These are phyloP conservation scores for Plagiodera versicolora DNA, from an alignment of 2,888 invertebrate species.

Conservation along the genomic window DNA sequence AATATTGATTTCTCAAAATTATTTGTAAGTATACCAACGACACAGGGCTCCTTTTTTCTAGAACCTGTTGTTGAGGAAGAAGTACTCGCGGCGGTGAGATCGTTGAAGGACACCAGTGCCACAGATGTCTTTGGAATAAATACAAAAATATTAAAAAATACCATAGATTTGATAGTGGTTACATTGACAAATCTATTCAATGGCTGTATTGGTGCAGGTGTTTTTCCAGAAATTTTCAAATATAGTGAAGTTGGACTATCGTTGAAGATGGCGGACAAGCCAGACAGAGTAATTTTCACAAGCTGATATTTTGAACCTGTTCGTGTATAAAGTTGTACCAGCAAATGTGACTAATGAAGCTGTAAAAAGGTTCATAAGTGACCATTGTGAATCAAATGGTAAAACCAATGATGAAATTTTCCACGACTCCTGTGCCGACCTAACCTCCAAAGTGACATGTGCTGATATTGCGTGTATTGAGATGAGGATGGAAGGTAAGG, in stretches of 20 bases:
- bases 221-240: conserved; percentile 9
- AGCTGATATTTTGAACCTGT: too few species aligned
- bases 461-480: too few species aligned
- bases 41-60: not conserved
- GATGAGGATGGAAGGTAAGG: too few species aligned
- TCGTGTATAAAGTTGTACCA: too few species aligned
- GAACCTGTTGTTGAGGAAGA: too few species aligned
- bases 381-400: too few species aligned
- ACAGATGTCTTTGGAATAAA: conserved; percentile 3
- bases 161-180: conserved; percentile 9
- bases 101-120: conserved; percentile 2
- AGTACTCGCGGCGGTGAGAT: conserved; percentile 6
- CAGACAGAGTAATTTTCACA: conserved; percentile 3
- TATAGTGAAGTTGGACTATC: not conserved
- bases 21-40: conserved; percentile 1
- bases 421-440: too few species aligned
- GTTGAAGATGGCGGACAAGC: not conserved
- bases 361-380: too few species aligned
- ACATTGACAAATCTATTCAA: conserved; percentile 8
- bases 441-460: too few species aligned
- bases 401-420: too few species aligned
- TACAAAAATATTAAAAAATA: too few species aligned
- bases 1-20: conserved; percentile 7
- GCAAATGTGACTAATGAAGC: too few species aligned
- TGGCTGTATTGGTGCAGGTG: conserved; percentile 4